These are phyloP conservation scores for Pachycephala philippinensis DNA, from an alignment of 2,113 vertebrate species.

Conservation along the genomic window DNA sequence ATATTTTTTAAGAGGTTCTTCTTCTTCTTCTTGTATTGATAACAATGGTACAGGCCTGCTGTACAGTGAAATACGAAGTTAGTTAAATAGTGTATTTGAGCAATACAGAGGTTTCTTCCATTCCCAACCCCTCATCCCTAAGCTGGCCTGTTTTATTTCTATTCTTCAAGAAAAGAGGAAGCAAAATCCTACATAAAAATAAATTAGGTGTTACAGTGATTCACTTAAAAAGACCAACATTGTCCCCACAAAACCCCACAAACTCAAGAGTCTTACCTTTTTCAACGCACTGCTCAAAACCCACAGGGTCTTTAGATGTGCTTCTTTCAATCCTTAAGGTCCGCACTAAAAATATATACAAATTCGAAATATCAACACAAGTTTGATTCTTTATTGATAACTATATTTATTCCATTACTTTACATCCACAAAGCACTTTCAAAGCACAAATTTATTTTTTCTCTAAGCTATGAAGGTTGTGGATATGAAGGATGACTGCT, in stretches of 20 bases:
- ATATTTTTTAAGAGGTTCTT: too few species aligned
- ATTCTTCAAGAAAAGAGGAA: background rate
- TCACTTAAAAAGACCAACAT: background rate
- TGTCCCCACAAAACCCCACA: background rate
- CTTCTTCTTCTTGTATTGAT: background rate
- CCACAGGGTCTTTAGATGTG: slow-evolving; percentile 74
- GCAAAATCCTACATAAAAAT: background rate
- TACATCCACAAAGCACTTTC: background rate
- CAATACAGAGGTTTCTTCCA: background rate
- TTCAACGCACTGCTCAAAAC: slow-evolving; percentile 82
- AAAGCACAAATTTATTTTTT: background rate
- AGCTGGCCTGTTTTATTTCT: background rate
- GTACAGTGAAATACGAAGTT: background rate
- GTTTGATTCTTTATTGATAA: background rate
- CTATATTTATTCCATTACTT: background rate
- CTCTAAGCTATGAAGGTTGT: background rate
- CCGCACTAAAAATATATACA: slow-evolving; percentile 74
- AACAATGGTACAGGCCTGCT: background rate
- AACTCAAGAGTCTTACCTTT: slow-evolving; percentile 74
- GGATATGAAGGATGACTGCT: accelerated
- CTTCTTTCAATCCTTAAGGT: slow-evolving; percentile 86
- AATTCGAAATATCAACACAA: background rate
- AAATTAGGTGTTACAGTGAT: background rate
- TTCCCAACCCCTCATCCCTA: background rate
- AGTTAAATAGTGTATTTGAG: background rate